These are phyloP conservation scores for Cydia pomonella DNA, from an alignment of 1,140 invertebrate genomes.

Conservation along the genomic window DNA sequence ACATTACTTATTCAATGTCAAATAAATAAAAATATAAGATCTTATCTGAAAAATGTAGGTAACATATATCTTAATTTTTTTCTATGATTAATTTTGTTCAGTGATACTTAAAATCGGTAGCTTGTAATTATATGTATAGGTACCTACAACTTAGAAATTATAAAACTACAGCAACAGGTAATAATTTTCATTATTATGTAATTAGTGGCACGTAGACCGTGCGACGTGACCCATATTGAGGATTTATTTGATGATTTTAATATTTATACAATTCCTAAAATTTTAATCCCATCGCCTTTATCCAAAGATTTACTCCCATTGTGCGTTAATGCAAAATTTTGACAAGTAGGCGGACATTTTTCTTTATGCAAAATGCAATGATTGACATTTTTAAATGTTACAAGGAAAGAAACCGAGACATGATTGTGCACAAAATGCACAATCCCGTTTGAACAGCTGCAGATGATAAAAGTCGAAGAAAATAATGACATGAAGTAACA, in stretches of 20 bases:
- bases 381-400: constrained; percentile 62
- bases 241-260: background rate
- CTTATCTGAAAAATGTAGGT: no score
- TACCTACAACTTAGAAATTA: no score
- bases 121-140: no score
- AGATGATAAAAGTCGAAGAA: background rate
- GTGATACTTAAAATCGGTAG: no score
- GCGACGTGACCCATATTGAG: no score
- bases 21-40: background rate
- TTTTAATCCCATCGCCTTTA: background rate
- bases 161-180: no score
- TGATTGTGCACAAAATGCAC: constrained; percentile 12
- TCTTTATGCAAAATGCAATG: constrained; percentile 52
- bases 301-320: constrained; percentile 11
- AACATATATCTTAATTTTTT: no score
- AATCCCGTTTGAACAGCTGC: constrained; percentile 18
- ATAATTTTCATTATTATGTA: no score
- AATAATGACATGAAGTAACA: background rate
- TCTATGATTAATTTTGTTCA: no score
- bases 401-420: constrained; percentile 32
- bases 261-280: background rate
- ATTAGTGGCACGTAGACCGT: no score
- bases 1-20: background rate
- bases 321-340: constrained; percentile 35
- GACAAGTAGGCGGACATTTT: constrained; percentile 60